Evolutionary conservation across 2,113 vertebrate species (phyloP).

Genomic region (Trogon surrucura): DNA sequence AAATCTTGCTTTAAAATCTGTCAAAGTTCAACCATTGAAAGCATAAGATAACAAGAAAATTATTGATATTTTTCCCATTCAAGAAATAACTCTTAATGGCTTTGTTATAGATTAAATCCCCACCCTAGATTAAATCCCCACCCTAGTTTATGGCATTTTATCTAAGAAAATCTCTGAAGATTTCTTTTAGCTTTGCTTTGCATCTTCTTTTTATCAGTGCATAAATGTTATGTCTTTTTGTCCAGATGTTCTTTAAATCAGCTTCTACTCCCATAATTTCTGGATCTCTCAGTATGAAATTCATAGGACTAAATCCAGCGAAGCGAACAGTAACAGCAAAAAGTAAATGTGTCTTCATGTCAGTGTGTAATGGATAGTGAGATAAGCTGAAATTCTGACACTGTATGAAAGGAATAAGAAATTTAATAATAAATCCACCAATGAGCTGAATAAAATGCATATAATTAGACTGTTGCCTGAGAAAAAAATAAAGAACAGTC

Average conservation of each 20-base stretch:
- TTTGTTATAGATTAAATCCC: neutral
- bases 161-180: neutral
- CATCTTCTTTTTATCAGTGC: neutral
- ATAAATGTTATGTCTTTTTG: neutral
- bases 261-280: neutral
- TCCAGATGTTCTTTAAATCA: neutral
- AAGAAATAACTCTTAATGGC: neutral
- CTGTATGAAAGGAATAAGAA: conserved; percentile 26
- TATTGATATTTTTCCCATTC: neutral
- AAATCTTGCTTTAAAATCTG: neutral
- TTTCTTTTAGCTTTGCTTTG: neutral
- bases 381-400: conserved; percentile 27
- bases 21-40: neutral
- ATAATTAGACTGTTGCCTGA: conserved; percentile 10
- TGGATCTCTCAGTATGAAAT: neutral
- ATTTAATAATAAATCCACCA: conserved; percentile 33
- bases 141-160: neutral
- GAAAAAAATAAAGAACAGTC: conserved; percentile 27
- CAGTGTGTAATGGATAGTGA: conserved; percentile 13
- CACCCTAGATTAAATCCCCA: neutral
- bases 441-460: conserved; percentile 53
- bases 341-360: neutral
- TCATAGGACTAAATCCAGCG: neutral
- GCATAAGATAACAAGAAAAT: neutral
- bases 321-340: neutral